Percentiles rank a stretch among this genome's conserved stretches.
These are phyloP conservation scores for Actenoides lindsayi DNA, from an alignment of 2,113 vertebrate genomes.

Conservation along the genomic window DNA sequence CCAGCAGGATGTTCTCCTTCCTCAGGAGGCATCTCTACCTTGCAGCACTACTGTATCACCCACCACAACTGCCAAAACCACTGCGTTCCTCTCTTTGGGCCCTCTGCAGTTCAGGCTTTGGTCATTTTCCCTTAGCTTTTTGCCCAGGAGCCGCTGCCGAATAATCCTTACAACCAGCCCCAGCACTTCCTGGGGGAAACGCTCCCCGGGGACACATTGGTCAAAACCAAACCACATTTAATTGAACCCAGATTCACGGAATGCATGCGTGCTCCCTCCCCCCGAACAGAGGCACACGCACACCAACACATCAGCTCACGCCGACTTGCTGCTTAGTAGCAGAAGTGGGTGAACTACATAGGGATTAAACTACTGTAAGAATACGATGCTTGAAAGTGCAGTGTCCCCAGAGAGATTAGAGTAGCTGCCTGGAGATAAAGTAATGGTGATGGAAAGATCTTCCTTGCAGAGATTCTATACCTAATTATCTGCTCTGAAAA, in stretches of 20 bases:
- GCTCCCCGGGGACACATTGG: not conserved
- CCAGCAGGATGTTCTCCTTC: not conserved
- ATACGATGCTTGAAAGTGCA: not conserved
- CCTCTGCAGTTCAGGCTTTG: not conserved
- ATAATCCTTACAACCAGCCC: not conserved
- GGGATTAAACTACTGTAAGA: slow-evolving; percentile 4
- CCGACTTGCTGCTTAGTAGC: not conserved
- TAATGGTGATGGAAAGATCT: slow-evolving; percentile 51
- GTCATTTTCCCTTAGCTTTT: not conserved
- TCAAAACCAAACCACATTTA: not conserved
- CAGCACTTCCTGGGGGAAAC: not conserved
- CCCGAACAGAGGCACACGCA: fast-evolving
- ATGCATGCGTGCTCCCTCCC: fast-evolving
- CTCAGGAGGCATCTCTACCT: not conserved
- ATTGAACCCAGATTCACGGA: not conserved
- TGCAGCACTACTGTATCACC: not conserved
- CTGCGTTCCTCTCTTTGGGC: fast-evolving
- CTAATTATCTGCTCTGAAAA: slow-evolving; percentile 28
- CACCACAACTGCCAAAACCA: not conserved
- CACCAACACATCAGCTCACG: not conserved
- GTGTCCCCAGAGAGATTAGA: slow-evolving; percentile 34
- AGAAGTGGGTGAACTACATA: slow-evolving; percentile 55
- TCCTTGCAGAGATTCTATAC: slow-evolving; percentile 27
- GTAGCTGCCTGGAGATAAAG: slow-evolving; percentile 45
- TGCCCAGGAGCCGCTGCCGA: not conserved